Evolutionary conservation across 1,140 invertebrate species (phyloP).

Genomic region (Nasonia vitripennis): DNA sequence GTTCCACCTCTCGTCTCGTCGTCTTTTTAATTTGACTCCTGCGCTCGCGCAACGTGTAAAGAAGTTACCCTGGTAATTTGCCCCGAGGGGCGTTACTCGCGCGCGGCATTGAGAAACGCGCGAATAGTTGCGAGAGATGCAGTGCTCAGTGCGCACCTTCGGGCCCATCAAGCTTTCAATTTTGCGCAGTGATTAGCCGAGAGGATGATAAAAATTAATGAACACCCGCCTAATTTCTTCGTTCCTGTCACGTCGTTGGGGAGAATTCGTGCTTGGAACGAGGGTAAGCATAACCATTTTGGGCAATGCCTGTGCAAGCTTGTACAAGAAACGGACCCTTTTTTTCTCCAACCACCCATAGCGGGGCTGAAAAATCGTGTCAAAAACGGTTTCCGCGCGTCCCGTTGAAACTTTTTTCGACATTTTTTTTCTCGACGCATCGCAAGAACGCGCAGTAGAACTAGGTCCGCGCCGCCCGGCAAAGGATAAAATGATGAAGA

Average conservation of each 20-base stretch:
- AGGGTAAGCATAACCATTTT: too few relatives aligned
- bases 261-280: too few relatives aligned
- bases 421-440: slow-evolving; percentile 40
- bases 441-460: neutral
- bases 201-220: slow-evolving; percentile 41
- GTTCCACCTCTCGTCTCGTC: slow-evolving; percentile 6
- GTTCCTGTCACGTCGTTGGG: too few relatives aligned
- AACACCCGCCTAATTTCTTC: neutral
- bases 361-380: neutral
- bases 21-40: slow-evolving; percentile 2
- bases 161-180: slow-evolving; percentile 47
- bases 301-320: neutral
- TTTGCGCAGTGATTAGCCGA: slow-evolving; percentile 31
- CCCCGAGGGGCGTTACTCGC: slow-evolving; percentile 57
- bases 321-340: neutral
- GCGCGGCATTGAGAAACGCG: slow-evolving; percentile 55
- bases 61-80: slow-evolving; percentile 57
- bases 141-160: slow-evolving; percentile 6
- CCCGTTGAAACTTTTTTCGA: slow-evolving; percentile 43
- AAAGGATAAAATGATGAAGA: slow-evolving; percentile 41
- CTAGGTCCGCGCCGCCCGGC: neutral
- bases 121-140: slow-evolving; percentile 53
- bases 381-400: slow-evolving; percentile 40
- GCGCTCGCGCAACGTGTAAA: slow-evolving; percentile 26
- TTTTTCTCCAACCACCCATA: neutral